Conservation (phyloP, 2,113 vertebrate genomes). For the Melospiza georgiana region DNA sequence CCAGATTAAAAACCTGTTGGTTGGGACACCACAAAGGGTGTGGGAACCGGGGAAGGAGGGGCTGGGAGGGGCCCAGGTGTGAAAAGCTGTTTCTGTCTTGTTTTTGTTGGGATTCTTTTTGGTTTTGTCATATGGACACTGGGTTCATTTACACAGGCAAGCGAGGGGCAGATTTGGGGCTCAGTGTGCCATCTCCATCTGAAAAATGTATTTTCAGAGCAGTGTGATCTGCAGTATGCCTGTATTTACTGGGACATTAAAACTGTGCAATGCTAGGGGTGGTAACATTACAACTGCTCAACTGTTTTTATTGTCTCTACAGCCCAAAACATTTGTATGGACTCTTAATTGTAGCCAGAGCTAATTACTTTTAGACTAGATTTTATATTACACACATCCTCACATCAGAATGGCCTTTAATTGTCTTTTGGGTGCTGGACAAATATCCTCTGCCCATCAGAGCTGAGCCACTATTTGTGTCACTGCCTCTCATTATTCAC, state of each 20-base stretch:
- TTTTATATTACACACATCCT: neutral
- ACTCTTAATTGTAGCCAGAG: neutral
- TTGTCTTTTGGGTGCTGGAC: neutral
- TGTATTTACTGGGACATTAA: fast-evolving
- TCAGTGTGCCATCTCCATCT: fast-evolving
- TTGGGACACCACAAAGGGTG: fast-evolving
- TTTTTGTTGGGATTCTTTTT: neutral
- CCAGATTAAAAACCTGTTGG: neutral
- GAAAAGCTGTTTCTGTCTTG: neutral
- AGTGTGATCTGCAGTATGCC: neutral
- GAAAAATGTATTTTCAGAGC: neutral
- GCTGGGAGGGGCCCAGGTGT: neutral
- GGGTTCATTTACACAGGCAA: neutral
- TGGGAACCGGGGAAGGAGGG: neutral
- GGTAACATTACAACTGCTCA: neutral
- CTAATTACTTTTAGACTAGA: neutral
- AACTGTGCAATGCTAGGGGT: fast-evolving
- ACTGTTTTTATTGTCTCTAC: neutral
- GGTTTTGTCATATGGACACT: neutral
- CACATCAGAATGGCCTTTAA: neutral
- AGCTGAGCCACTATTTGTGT: neutral
- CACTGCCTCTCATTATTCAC: neutral
- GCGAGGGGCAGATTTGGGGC: neutral
- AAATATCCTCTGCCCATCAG: neutral
- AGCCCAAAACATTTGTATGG: neutral